Percentiles rank a stretch among this genome's conserved stretches.
Conservation (phyloP, 2,113 vertebrate genomes). For the human region GRCh38 chr2:67560501-67561000, state of each 20-base stretch:
- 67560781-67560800: background rate
- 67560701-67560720: conserved; percentile 54
- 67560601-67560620: background rate
- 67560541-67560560: background rate
- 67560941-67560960: conserved; percentile 42
- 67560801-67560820: background rate
- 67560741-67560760: conserved; percentile 41
- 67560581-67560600: background rate
- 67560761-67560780: background rate
- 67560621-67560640: background rate
- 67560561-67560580: background rate
- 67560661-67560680: background rate
- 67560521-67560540: background rate
- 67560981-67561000: conserved; percentile 51
- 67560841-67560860: background rate
- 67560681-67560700: background rate
- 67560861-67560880: background rate
- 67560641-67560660: conserved; percentile 35
- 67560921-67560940: conserved; percentile 54
- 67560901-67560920: background rate
- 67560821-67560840: background rate
- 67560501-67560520: background rate
- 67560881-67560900: background rate
- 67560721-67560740: conserved; percentile 56
- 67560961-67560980: conserved; percentile 57